Evolutionary conservation across 2,797 vertebrate species (phyloP).

Genomic region (Intellagama lesueurii): DNA sequence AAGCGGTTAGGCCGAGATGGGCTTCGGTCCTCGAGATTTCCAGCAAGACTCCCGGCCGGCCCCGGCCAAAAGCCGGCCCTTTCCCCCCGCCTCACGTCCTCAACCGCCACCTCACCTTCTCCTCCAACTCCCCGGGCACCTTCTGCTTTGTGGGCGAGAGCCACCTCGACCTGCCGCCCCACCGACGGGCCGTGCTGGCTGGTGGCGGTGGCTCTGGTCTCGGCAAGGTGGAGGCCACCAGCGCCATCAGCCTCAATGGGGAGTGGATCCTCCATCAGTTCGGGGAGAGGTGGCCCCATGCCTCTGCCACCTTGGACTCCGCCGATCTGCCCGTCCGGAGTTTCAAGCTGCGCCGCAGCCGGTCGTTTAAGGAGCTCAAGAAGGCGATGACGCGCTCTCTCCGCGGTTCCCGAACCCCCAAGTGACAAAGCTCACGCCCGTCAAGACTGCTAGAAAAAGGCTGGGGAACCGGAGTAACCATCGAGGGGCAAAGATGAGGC

Average conservation of each 20-base stretch:
- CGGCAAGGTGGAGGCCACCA: background rate
- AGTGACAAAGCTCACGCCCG: conserved; percentile 57
- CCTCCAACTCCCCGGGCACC: conserved; percentile 72
- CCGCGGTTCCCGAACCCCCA: conserved; percentile 78
- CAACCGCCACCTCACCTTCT: conserved; percentile 79
- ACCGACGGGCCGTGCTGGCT: conserved; percentile 50
- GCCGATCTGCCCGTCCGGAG: background rate
- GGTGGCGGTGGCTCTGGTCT: background rate
- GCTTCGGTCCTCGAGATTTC: conserved; percentile 85
- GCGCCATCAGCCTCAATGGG: conserved; percentile 13
- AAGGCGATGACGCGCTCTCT: conserved; percentile 76
- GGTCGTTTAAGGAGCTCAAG: conserved; percentile 86
- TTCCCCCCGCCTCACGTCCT: conserved; percentile 76
- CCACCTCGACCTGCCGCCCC: background rate
- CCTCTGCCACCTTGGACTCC: background rate
- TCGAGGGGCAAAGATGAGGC: too few species aligned
- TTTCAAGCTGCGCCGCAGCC: conserved; percentile 69
- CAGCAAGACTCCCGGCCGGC: conserved; percentile 58
- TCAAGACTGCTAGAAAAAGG: background rate
- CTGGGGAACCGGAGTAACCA: too few species aligned
- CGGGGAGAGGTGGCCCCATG: background rate
- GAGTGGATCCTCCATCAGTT: conserved; percentile 26
- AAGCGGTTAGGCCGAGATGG: conserved; percentile 78
- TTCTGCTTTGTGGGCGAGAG: conserved; percentile 79
- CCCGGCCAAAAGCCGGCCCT: conserved; percentile 70